phyloP scores from a whole-genome alignment of 2,888 invertebrate genomes.

The Lochmaea crataegi region DNA sequence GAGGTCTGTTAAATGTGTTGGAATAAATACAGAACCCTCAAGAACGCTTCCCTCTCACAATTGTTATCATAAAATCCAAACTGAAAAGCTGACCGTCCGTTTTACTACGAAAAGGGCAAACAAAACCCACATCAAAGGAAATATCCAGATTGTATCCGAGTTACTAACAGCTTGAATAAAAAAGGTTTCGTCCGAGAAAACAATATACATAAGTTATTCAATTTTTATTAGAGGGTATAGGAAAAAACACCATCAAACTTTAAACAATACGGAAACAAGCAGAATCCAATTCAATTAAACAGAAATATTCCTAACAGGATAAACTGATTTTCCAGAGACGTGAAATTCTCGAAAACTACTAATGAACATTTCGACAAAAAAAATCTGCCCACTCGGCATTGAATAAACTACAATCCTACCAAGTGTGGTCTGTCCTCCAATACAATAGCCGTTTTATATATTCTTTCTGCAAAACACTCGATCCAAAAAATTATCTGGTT shows the following conservation, averaged over 20 bases:
- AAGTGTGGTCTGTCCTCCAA: no score
- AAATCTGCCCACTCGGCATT: no score
- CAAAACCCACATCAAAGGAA: constrained; percentile 18
- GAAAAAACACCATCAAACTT: neutral
- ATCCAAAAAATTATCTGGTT: no score
- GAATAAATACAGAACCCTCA: neutral
- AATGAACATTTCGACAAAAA: no score
- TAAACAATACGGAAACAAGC: neutral
- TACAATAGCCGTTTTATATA: no score
- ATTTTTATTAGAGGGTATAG: neutral
- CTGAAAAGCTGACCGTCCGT: neutral
- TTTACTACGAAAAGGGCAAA: neutral
- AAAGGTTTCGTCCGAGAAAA: neutral
- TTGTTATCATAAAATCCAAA: neutral
- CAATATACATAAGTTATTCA: neutral
- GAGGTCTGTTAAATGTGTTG: neutral
- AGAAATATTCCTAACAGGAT: no score
- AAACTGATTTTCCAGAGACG: no score
- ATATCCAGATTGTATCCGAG: constrained; percentile 18
- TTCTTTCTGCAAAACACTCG: no score
- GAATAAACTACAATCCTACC: no score
- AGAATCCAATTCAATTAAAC: neutral
- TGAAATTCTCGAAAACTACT: no score
- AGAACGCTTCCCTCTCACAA: neutral
- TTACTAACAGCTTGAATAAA: neutral